Percentiles rank a stretch among this genome's conserved stretches.
Conservation (phyloP, 2,888 invertebrate genomes). For the Philonicus albiceps region DNA sequence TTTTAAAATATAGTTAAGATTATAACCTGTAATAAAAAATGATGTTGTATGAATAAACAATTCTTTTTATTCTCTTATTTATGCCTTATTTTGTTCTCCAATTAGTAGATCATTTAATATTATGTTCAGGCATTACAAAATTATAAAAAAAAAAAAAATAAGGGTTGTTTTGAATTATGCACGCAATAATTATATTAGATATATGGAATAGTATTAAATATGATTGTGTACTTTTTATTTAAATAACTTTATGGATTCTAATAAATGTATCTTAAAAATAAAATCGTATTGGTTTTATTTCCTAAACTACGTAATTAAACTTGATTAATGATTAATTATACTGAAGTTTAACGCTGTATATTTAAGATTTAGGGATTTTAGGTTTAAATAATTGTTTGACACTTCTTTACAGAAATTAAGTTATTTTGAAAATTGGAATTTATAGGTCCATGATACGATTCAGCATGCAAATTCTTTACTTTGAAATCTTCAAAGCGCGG, state of each 20-base stretch:
- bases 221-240: not conserved
- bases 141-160: not conserved
- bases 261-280: not conserved
- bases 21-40: not conserved
- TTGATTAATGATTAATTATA: too few relatives aligned
- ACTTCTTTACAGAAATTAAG: too few relatives aligned
- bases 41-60: not conserved
- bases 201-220: not conserved
- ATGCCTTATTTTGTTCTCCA: not conserved
- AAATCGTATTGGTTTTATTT: not conserved
- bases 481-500: too few relatives aligned
- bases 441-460: too few relatives aligned
- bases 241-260: constrained; percentile 6
- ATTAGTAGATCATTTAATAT: not conserved
- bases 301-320: not conserved
- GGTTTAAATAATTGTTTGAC: too few relatives aligned
- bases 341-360: too few relatives aligned
- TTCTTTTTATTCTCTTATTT: not conserved
- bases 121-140: not conserved
- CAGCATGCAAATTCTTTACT: too few relatives aligned
- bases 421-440: too few relatives aligned
- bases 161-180: not conserved
- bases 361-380: too few relatives aligned
- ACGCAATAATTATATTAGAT: not conserved
- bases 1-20: not conserved